A percentile compares a stretch with the other conserved stretches of the same genome.
These are phyloP conservation scores for Coluber constrictor DNA, from an alignment of 2,797 vertebrate genomes.

Conservation along the genomic window DNA sequence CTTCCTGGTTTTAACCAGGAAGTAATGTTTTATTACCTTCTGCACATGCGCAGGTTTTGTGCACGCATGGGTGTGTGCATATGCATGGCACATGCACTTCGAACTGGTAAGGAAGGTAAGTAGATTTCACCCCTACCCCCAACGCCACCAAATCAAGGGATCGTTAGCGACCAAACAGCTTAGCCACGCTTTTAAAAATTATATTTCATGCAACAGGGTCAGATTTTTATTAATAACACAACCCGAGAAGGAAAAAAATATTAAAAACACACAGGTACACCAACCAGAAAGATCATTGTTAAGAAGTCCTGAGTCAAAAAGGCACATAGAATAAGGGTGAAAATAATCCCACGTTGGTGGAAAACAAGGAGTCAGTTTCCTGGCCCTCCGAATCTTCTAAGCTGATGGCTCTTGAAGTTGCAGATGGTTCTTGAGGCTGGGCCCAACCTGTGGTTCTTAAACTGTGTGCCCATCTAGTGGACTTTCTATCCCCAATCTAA, in stretches of 20 bases:
- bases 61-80: too few relatives aligned
- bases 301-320: conserved; percentile 73
- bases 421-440: conserved; percentile 10
- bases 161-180: background rate
- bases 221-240: conserved; percentile 54
- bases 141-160: background rate
- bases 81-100: fast-evolving
- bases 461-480: background rate
- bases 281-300: conserved; percentile 53
- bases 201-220: conserved; percentile 58
- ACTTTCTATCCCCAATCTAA: conserved; percentile 25
- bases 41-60: too few relatives aligned
- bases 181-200: conserved; percentile 60
- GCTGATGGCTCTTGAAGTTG: background rate
- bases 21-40: too few relatives aligned
- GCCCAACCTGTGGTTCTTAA: background rate
- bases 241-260: conserved; percentile 28
- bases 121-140: background rate
- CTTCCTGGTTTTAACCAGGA: too few relatives aligned
- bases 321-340: conserved; percentile 62
- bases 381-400: background rate
- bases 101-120: too few relatives aligned
- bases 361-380: background rate
- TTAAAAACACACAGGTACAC: conserved; percentile 53
- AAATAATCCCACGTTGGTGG: conserved; percentile 31